Evolutionary conservation across 2,888 invertebrate genomes (phyloP), one percentile per base, ranked within the genome.

Genomic region (Drosophila ustulata): DNA sequence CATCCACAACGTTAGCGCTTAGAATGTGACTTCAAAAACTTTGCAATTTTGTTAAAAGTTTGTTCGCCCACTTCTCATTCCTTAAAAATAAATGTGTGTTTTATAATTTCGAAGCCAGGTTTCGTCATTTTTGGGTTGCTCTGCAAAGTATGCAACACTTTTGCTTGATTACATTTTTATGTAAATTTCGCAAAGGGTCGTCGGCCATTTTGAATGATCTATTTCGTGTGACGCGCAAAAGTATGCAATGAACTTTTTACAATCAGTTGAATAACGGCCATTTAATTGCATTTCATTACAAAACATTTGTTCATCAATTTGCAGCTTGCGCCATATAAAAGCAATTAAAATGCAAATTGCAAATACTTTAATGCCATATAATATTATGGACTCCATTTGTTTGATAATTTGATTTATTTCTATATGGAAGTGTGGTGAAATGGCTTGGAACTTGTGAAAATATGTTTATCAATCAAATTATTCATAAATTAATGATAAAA

Each of bases 321-420:
- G 37, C 18, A 18, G 18, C 13, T 28, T 30, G 41, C 34, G 7
- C 3, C 25, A 28, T 51, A 37, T n/a, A 45, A 79, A 43, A 67
- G 52, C 41, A 66, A 81, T 81, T 76, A 67, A 66, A 72, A 73
- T 78, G 76, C 62, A 81, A 83, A 78, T 81, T 8, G 37, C 37
- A 70, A 55, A 41, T 7, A 18, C 18, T 18, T 18, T 18, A 18
- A 18, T 18, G 1, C 18, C 18, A 18, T 18, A 25, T 32, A 26
- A 7, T 30, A 3, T 13, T 18, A 2, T 18, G 18, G 18, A n/a
- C 5, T 34, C 5, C 47, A 28, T 26, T 34, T 32, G 43, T 56
- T 45, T 25, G 45, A 50, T 56, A 59, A 25, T 32, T 47, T 25
- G 56, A 64, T 59, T 59, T 47, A 13, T 39, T 46, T 65, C 28